phyloP scores from a whole-genome alignment of 2,113 vertebrate genomes.

The Micronycteris hirsuta region DNA sequence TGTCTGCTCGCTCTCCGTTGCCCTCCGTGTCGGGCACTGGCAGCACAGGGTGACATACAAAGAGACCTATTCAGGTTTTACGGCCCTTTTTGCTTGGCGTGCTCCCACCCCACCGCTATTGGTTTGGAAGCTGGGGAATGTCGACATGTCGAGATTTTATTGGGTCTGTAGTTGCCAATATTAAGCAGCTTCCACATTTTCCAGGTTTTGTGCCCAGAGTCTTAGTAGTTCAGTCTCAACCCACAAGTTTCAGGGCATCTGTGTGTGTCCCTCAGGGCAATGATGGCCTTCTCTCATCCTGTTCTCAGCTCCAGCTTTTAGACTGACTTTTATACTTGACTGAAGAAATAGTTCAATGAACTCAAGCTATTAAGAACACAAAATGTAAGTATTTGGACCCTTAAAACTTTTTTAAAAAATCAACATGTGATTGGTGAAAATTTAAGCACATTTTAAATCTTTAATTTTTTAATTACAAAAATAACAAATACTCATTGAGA shows the following conservation, averaged over 20 bases:
- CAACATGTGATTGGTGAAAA: background rate
- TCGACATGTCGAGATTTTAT: conserved; percentile 56
- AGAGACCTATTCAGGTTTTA: conserved; percentile 60
- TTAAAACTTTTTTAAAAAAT: background rate
- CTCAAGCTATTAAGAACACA: background rate
- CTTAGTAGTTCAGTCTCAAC: background rate
- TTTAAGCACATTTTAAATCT: background rate
- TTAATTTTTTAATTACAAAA: background rate
- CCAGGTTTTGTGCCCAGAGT: conserved; percentile 54
- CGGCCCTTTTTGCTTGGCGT: background rate
- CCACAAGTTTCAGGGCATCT: background rate
- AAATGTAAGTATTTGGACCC: background rate
- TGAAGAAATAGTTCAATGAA: background rate
- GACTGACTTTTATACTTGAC: background rate
- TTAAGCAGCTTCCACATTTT: conserved; percentile 44
- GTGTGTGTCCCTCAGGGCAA: background rate
- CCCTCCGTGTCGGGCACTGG: conserved; percentile 20
- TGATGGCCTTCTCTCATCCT: background rate
- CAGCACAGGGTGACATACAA: background rate
- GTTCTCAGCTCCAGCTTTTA: background rate
- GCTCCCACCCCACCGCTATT: background rate
- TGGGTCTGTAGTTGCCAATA: conserved; percentile 66
- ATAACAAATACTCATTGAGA: background rate
- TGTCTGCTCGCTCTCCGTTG: background rate
- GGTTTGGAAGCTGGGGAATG: conserved; percentile 53